phyloP scores from a whole-genome alignment of 2,113 vertebrate genomes.

The Trichechus manatus region DNA sequence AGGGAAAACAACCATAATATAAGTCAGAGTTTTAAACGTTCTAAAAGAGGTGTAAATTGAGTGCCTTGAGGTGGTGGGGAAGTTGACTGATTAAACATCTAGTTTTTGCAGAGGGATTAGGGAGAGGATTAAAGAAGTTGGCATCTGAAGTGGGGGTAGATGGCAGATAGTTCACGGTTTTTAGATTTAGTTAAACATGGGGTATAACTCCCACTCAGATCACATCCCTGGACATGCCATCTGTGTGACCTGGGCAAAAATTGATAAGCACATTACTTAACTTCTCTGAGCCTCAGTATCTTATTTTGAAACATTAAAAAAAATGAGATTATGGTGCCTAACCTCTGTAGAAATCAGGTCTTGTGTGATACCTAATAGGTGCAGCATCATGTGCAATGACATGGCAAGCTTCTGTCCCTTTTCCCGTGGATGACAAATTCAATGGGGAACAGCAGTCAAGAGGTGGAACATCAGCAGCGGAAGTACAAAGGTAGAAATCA shows the following conservation, averaged over 20 bases:
- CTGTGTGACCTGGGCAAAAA: neutral
- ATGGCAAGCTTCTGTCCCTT: neutral
- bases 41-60: neutral
- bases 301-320: neutral
- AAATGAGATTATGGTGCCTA: neutral
- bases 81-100: too few species aligned
- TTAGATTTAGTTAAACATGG: neutral
- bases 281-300: neutral
- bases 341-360: neutral
- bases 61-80: neutral
- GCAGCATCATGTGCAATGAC: accelerated
- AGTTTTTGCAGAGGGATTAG: neutral
- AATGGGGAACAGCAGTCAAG: neutral
- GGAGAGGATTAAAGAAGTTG: neutral
- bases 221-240: neutral
- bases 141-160: neutral
- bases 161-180: neutral
- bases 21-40: neutral
- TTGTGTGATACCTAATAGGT: neutral
- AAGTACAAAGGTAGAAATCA: neutral
- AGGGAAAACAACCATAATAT: neutral
- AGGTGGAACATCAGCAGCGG: neutral
- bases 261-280: neutral
- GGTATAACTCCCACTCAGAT: neutral
- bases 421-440: neutral